phyloP scores from a whole-genome alignment of 35 echinoderm and acorn worm species.

The Ophioderma brevispina region DNA sequence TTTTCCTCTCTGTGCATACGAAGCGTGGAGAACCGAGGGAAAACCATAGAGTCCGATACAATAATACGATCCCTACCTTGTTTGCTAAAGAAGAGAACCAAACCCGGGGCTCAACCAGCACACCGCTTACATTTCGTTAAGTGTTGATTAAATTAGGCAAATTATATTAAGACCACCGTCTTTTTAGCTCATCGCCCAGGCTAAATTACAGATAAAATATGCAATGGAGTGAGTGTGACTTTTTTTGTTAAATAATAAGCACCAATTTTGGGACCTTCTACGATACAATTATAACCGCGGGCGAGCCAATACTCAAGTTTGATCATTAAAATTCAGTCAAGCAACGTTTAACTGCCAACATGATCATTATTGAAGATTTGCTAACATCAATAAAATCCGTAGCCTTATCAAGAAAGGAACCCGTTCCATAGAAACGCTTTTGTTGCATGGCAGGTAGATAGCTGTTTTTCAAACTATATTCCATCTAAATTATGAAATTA shows the following conservation, averaged over 20 bases:
- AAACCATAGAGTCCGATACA: background rate
- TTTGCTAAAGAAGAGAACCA: background rate
- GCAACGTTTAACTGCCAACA: background rate
- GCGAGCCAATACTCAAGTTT: background rate
- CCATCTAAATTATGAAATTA: too few relatives aligned
- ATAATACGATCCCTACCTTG: background rate
- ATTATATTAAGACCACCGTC: background rate
- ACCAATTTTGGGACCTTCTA: background rate
- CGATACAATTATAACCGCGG: slow-evolving; percentile 12
- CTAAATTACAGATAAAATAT: slow-evolving; percentile 15
- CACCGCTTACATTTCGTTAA: background rate
- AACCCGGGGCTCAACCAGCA: background rate
- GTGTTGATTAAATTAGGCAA: background rate
- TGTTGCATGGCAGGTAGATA: too few relatives aligned
- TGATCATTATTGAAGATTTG: slow-evolving; percentile 11
- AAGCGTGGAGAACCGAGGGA: background rate
- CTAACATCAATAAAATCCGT: background rate
- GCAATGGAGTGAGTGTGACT: background rate
- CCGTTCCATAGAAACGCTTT: too few relatives aligned
- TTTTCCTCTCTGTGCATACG: too few relatives aligned
- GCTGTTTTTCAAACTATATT: too few relatives aligned
- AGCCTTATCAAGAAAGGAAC: too few relatives aligned
- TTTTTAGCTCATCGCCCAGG: slow-evolving; percentile 3
- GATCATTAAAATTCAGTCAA: slow-evolving; percentile 1
- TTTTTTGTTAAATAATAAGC: background rate